A percentile compares a stretch with the other conserved stretches of the same genome.
These are phyloP conservation scores for Drosophila bifasciata DNA, from an alignment of 1,140 invertebrate genomes.

Conservation along the genomic window DNA sequence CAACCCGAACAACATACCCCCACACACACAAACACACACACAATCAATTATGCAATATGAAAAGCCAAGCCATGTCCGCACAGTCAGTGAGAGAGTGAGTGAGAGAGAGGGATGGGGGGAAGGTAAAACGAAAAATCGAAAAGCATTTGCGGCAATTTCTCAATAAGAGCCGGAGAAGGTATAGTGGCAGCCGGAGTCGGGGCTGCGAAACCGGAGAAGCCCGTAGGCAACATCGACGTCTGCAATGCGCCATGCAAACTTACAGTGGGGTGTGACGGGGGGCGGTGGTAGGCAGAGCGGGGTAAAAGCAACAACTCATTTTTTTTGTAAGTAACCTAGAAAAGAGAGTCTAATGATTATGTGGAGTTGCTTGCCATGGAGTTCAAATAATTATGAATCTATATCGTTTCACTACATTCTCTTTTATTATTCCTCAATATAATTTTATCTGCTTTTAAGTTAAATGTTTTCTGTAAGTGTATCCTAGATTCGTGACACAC, in stretches of 20 bases:
- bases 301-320: constrained; percentile 45
- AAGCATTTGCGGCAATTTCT: constrained; percentile 77
- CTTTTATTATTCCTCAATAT: too few species aligned
- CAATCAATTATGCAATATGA: constrained; percentile 80
- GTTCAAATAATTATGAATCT: too few species aligned
- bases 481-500: too few species aligned
- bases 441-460: too few species aligned
- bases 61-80: constrained; percentile 71
- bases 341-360: too few species aligned
- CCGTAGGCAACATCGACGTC: constrained; percentile 42
- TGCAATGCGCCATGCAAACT: constrained; percentile 49
- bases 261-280: constrained; percentile 8
- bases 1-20: constrained; percentile 20
- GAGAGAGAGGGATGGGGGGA: background rate
- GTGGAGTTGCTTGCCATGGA: too few species aligned
- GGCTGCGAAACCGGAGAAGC: constrained; percentile 18
- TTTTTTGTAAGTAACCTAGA: background rate
- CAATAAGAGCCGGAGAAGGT: constrained; percentile 39
- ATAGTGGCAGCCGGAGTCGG: constrained; percentile 20
- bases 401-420: too few species aligned
- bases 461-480: too few species aligned
- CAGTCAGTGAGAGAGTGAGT: background rate
- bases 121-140: constrained; percentile 72
- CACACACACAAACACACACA: constrained; percentile 21
- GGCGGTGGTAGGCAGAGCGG: too few species aligned